Percentiles rank a stretch among this genome's conserved stretches.
Evolutionary conservation across 2,113 vertebrate species (phyloP).

Genomic region (Hoplias malabaricus): DNA sequence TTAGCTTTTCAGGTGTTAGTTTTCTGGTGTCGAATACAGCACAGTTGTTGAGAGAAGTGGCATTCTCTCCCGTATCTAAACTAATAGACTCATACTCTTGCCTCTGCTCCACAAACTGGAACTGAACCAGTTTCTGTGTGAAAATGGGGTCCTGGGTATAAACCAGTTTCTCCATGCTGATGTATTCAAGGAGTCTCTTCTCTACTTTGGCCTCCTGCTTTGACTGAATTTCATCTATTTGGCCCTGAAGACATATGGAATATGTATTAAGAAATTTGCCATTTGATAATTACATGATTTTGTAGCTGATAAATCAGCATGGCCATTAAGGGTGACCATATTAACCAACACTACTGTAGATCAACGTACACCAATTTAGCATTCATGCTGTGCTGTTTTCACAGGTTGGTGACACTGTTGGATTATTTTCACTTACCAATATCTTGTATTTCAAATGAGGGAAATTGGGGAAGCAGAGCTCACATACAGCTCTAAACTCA

Average conservation of each 20-base stretch:
- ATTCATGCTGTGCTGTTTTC: no score
- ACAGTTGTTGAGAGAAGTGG: constrained; percentile 42
- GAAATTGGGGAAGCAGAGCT: constrained; percentile 41
- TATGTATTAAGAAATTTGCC: background rate
- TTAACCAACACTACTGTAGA: no score
- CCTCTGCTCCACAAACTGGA: constrained; percentile 39
- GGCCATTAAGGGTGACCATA: no score
- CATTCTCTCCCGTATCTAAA: constrained; percentile 42
- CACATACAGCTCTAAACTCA: constrained; percentile 39
- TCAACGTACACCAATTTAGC: no score
- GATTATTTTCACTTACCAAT: constrained; percentile 32
- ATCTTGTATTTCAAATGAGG: constrained; percentile 44
- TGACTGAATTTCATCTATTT: constrained; percentile 49
- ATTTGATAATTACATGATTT: no score
- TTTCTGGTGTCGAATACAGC: constrained; percentile 43
- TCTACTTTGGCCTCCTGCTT: constrained; percentile 45
- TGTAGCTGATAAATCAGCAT: no score
- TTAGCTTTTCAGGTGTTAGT: constrained; percentile 42
- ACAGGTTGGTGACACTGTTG: no score
- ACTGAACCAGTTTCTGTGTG: constrained; percentile 30
- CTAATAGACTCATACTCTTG: constrained; percentile 21
- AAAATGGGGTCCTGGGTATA: constrained; percentile 54
- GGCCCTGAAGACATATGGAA: constrained; percentile 25
- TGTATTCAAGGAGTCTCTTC: constrained; percentile 45
- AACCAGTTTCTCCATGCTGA: constrained; percentile 51